Base-by-base conservation (phyloP, 2,888 invertebrate species). In the Sepiola atlantica region DNA sequence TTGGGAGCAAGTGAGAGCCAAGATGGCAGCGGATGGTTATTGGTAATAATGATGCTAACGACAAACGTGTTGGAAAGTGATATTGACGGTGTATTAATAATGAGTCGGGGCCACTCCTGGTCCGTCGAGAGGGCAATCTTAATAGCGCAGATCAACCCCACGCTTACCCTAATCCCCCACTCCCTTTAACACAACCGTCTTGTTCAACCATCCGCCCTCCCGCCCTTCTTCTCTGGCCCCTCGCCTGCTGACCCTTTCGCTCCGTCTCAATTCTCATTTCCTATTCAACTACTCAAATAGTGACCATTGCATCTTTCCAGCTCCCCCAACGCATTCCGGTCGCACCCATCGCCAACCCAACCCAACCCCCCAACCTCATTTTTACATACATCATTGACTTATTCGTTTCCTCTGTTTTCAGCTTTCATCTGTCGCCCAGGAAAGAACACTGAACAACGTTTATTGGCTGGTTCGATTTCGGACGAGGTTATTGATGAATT, bases 361-460 rank as follows among this genome's bases (percentile, higher is more conserved):
- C 32, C 32, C 21, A 24, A 0, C 18, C 32, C 8, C 35, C 32
- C 24, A 91, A 35, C 24, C 1, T 35, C 35, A 35, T 35, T n/a
- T 77, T 77, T 77, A 77, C 77, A n/a, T 77, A 77, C 77, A 16
- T 32, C 32, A 77, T 77, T 77, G 77, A 77, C 77, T 77, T 77
- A n/a, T 77, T n/a, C 77, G 77, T 77, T 77, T 77, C 77, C 77
- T 77, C 77, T 18, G 77, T 77, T 32, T 32, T 32, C 77, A 77
- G n/a, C 77, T 77, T 77, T 77, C 77, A 77, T n/a, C 77, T 77
- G 77, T 77, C 77, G 77, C 21, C n/a, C 77, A 77, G 77, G 77
- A 77, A 45, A 77, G 77, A 77, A 77, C n/a, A 77, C 77, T 77
- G 77, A 77, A 77, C n/a, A 77, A 77, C 77, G 12, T 77, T 77